Evolutionary conservation across 2,113 vertebrate genomes (phyloP).

Genomic region (Rattus norvegicus): GRCr8 NC_086032.1:40950501-40951000

Average conservation of each 20-base stretch:
- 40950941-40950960: slow-evolving; percentile 46
- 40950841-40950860: not conserved
- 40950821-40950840: slow-evolving; percentile 50
- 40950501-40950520: slow-evolving; percentile 66
- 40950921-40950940: slow-evolving; percentile 46
- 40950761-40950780: slow-evolving; percentile 39
- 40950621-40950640: slow-evolving; percentile 66
- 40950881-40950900: slow-evolving; percentile 34
- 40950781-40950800: not conserved
- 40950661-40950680: slow-evolving; percentile 59
- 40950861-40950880: slow-evolving; percentile 61
- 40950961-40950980: slow-evolving; percentile 30
- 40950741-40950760: not conserved
- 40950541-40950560: slow-evolving; percentile 62
- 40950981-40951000: slow-evolving; percentile 27
- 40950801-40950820: not conserved
- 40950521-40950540: slow-evolving; percentile 74
- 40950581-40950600: slow-evolving; percentile 71
- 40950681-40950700: slow-evolving; percentile 64
- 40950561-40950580: slow-evolving; percentile 74
- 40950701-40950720: slow-evolving; percentile 56
- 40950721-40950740: slow-evolving; percentile 40
- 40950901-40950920: slow-evolving; percentile 37
- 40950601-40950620: slow-evolving; percentile 74
- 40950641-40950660: slow-evolving; percentile 64